Percentiles rank a stretch among this genome's conserved stretches.
Conservation (phyloP, 2,888 invertebrate genomes). For the Matsumyia berberina region DNA sequence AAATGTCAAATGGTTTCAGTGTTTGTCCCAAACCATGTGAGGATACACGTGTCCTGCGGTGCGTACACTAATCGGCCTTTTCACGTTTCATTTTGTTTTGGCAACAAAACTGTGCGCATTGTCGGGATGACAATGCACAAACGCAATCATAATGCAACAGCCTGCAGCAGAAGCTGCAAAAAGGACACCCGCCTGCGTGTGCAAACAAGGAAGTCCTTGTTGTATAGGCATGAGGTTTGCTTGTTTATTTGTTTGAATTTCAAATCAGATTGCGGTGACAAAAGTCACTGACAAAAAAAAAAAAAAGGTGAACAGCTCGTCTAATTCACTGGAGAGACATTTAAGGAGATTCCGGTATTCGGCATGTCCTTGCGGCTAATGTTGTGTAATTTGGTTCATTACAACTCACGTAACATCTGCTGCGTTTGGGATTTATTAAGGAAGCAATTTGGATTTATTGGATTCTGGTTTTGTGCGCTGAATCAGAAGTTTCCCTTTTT, state of each 20-base stretch:
- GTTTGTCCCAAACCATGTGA: conserved; percentile 36
- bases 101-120: conserved; percentile 69
- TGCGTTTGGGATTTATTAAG: conserved; percentile 63
- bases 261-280: conserved; percentile 71
- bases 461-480: conserved; percentile 54
- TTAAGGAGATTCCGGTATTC: not conserved
- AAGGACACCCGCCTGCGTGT: conserved; percentile 58
- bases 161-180: conserved; percentile 71
- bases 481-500: conserved; percentile 29
- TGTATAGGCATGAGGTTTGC: conserved; percentile 49
- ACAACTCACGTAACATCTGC: conserved; percentile 72
- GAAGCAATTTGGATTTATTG: conserved; percentile 75
- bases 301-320: conserved; percentile 44
- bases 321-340: conserved; percentile 25
- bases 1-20: conserved; percentile 39
- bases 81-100: conserved; percentile 67
- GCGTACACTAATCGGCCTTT: conserved; percentile 72
- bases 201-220: conserved; percentile 57
- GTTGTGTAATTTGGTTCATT: conserved; percentile 75
- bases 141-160: conserved; percentile 66
- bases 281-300: conserved; percentile 44
- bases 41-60: conserved; percentile 74
- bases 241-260: conserved; percentile 64
- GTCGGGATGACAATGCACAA: conserved; percentile 46
- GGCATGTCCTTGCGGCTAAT: conserved; percentile 64